These are phyloP conservation scores for Nothobranchius kuhntae DNA, from an alignment of 2,113 vertebrate species.

Conservation along the genomic window DNA sequence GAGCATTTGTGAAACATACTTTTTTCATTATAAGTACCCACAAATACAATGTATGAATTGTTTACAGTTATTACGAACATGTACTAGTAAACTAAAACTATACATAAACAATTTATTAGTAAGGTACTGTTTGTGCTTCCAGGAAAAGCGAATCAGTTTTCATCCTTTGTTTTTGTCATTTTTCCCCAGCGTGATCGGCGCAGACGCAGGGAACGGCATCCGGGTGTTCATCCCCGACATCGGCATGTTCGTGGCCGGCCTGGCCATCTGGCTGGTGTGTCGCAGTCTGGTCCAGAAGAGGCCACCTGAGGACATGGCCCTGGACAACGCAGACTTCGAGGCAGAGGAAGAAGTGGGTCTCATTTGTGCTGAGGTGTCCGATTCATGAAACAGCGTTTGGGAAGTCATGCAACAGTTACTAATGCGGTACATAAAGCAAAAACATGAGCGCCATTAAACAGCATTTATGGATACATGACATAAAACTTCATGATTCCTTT, in stretches of 20 bases:
- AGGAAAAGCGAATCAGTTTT: too few species aligned
- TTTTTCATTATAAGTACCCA: too few species aligned
- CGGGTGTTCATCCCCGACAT: conserved; percentile 95
- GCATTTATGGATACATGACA: background rate
- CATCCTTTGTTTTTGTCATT: conserved; percentile 14
- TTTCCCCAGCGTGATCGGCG: conserved; percentile 86
- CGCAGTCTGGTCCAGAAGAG: conserved; percentile 89
- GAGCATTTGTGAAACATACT: too few species aligned
- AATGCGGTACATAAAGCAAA: background rate
- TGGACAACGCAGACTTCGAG: conserved; percentile 89
- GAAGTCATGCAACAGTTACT: background rate
- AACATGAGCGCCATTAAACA: background rate
- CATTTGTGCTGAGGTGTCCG: conserved; percentile 1
- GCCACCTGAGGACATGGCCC: conserved; percentile 84
- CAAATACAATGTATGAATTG: too few species aligned
- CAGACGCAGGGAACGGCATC: conserved; percentile 94
- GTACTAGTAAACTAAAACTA: too few species aligned
- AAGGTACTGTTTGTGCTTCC: too few species aligned
- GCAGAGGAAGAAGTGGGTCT: conserved; percentile 89
- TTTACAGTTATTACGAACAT: too few species aligned
- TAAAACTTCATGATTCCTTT: background rate
- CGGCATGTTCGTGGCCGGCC: conserved; percentile 90
- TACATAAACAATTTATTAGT: too few species aligned
- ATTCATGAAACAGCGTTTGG: background rate
- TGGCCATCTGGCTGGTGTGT: conserved; percentile 92